A percentile compares a stretch with the other conserved stretches of the same genome.
Evolutionary conservation across 2,888 invertebrate genomes (phyloP).

Genomic region (Chironomus tentans): DNA sequence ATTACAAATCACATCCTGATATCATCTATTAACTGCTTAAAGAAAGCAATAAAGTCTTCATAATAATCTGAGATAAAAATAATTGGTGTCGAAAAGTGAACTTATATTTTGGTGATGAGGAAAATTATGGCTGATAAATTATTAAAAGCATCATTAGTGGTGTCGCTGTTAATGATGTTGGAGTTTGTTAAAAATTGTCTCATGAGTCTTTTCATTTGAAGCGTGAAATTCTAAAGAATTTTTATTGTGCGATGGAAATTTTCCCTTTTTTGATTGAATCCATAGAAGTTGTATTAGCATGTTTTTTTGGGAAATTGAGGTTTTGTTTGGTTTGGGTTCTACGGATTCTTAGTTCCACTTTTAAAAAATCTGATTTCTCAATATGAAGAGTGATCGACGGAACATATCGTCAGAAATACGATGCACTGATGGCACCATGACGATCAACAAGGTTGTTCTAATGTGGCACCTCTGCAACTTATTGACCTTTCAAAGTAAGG

Average conservation of each 20-base stretch:
- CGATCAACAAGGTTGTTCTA: no score
- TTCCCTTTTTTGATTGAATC: not conserved
- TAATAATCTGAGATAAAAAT: conserved; percentile 7
- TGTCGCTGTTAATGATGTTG: not conserved
- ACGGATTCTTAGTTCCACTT: no score
- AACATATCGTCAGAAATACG: no score
- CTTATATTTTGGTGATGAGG: not conserved
- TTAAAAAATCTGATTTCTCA: no score
- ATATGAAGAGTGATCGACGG: no score
- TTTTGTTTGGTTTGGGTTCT: not conserved
- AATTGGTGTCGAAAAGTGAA: conserved; percentile 17
- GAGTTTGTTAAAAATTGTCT: not conserved
- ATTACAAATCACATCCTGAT: conserved; percentile 1
- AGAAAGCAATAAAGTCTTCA: not conserved
- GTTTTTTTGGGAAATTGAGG: not conserved
- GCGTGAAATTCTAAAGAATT: not conserved
- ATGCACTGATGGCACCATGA: no score
- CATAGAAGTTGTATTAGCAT: not conserved
- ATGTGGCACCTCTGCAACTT: no score
- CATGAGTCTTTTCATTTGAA: not conserved
- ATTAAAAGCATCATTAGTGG: conserved; percentile 11
- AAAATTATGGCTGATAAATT: conserved; percentile 10
- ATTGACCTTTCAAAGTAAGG: no score
- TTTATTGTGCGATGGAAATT: not conserved
- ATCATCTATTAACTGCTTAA: not conserved